Conservation (phyloP, 1,140 invertebrate species). For the Drosophila repletoides region DNA sequence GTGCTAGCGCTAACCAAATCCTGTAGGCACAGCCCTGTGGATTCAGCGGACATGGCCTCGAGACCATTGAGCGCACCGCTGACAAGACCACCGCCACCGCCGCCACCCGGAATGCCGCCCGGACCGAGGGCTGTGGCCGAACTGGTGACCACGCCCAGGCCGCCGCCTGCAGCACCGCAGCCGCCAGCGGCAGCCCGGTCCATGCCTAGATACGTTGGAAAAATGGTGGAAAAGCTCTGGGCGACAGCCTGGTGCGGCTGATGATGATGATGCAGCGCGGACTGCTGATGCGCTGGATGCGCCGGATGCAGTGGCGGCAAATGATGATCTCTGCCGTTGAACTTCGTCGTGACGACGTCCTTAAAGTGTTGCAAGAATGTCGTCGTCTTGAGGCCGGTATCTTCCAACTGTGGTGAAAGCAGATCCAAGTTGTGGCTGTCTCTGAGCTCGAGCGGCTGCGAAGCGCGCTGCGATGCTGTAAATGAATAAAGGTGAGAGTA, state of each 20-base stretch:
- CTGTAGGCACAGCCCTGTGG: constrained; percentile 87
- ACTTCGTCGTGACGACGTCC: constrained; percentile 82
- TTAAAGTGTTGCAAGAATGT: constrained; percentile 82
- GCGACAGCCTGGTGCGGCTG: constrained; percentile 81
- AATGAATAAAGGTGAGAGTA: not conserved
- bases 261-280: constrained; percentile 72
- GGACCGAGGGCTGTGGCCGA: constrained; percentile 83
- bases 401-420: constrained; percentile 76
- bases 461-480: constrained; percentile 53
- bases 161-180: constrained; percentile 70
- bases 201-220: constrained; percentile 81
- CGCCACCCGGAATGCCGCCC: constrained; percentile 65
- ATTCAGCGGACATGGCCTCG: constrained; percentile 82
- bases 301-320: constrained; percentile 77
- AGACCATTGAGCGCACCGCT: constrained; percentile 86
- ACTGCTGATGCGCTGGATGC: constrained; percentile 73
- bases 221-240: constrained; percentile 82
- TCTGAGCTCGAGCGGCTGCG: constrained; percentile 49
- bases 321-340: constrained; percentile 79
- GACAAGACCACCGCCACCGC: constrained; percentile 79
- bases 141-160: constrained; percentile 82
- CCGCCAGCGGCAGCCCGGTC: constrained; percentile 76
- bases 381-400: constrained; percentile 82
- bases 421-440: constrained; percentile 75
- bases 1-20: constrained; percentile 85